Percentiles rank a stretch among this genome's conserved stretches.
Conservation (phyloP, 1,140 invertebrate species). For the Drosophila seguyi region DNA sequence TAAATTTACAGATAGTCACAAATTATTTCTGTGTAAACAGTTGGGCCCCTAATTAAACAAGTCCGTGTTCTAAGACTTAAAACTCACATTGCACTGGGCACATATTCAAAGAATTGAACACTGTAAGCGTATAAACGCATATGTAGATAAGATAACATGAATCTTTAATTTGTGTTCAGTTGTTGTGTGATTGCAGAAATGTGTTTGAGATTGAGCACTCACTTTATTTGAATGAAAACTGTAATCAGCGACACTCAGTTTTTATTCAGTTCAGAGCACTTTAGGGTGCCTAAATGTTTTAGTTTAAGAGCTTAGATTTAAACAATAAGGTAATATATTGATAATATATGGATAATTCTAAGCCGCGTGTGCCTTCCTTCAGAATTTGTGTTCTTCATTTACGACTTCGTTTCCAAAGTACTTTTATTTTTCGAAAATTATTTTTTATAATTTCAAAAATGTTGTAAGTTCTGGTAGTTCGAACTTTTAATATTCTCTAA, state of each 20-base stretch:
- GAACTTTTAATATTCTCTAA: too few species aligned
- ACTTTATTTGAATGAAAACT: background rate
- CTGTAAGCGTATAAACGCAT: too few species aligned
- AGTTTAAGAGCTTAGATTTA: background rate
- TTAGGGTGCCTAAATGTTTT: background rate
- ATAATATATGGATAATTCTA: too few species aligned
- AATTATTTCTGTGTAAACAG: background rate
- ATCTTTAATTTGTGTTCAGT: background rate
- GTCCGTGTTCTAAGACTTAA: background rate
- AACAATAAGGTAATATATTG: too few species aligned
- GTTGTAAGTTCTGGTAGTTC: too few species aligned
- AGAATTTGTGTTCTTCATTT: too few species aligned
- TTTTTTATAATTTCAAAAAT: too few species aligned
- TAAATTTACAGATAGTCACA: background rate
- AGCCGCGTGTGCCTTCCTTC: too few species aligned
- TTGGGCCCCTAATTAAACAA: background rate
- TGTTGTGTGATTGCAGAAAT: background rate
- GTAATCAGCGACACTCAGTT: background rate
- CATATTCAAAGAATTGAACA: background rate
- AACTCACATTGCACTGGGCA: background rate
- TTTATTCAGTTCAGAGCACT: background rate
- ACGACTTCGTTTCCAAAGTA: too few species aligned
- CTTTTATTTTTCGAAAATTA: too few species aligned
- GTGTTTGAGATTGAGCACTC: background rate
- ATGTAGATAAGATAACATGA: background rate